Base-by-base conservation (phyloP, 2,113 vertebrate species). In the Gopherus evgoodei region DNA sequence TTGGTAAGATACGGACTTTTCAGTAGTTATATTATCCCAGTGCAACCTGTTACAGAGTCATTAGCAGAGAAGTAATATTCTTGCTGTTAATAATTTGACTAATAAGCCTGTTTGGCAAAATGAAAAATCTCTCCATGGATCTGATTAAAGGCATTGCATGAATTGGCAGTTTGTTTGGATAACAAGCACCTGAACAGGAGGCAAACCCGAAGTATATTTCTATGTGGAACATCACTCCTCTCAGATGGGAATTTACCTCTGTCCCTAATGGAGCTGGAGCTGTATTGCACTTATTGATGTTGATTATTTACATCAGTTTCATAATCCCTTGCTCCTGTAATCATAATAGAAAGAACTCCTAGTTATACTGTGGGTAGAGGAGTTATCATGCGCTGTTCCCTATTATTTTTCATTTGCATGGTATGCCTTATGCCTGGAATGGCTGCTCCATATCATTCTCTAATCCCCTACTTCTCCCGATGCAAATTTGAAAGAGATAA, bases 1-100 rank as follows among this genome's bases (percentile, higher is more conserved):
- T 35, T 0, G 2, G 12, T 76, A 86, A 92, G 54, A 76, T 9
- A 65, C 0, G 10, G n/a, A n/a, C 21, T 47, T 1, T 1, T 81
- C 44, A 83, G 87, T 83, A 90, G 29, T 9, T 91, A 38, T 27
- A 1, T 84, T 85, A 52, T 88, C 90, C 93, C 94, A 83, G 21
- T 7, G 57, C 86, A 88, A 49, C n/a, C 31, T 59, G 86, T 93
- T 92, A 93, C 12, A 47, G 82, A 89, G 62, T 86, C 84, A 80
- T 97, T 95, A 98, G 76, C 92, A 95, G 91, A 49, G 82, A 97
- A 96, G 78, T 89, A 94, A 52, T 94, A 94, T 91, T 83, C 82
- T 57, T 72, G 83, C 54, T 86, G 95, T 87, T 89, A 94, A 90
- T 88, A 79, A 90, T 95, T 95, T 90, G 78, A 95, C 87, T 93